A percentile compares a stretch with the other conserved stretches of the same genome.
Conservation (phyloP, 2,888 invertebrate genomes). For the Macropis europaea region DNA sequence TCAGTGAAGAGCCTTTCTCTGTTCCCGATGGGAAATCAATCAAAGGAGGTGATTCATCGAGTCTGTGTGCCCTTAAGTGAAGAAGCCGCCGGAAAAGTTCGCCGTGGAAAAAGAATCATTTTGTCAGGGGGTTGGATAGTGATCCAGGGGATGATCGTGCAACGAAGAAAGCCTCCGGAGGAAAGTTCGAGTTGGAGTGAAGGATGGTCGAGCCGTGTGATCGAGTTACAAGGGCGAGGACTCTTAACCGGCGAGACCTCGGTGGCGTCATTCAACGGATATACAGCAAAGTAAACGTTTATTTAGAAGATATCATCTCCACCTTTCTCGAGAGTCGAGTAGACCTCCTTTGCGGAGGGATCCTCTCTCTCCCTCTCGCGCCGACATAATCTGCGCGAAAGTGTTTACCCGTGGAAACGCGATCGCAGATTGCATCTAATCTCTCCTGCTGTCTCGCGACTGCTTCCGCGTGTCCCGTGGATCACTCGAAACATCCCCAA, state of each 20-base stretch:
- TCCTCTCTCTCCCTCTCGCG: slow-evolving; percentile 35
- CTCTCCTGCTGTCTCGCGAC: slow-evolving; percentile 44
- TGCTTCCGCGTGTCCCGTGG: slow-evolving; percentile 1
- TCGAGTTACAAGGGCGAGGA: slow-evolving; percentile 57
- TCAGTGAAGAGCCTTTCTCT: not conserved
- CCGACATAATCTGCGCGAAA: slow-evolving; percentile 67
- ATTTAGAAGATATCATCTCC: slow-evolving; percentile 75
- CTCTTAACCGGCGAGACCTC: slow-evolving; percentile 53
- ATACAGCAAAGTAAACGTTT: slow-evolving; percentile 72
- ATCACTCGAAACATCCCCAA: not conserved
- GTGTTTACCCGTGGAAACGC: slow-evolving; percentile 69
- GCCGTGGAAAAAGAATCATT: slow-evolving; percentile 23
- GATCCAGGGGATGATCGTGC: slow-evolving; percentile 30
- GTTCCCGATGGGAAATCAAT: slow-evolving; percentile 6
- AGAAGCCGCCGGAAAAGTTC: too few species aligned
- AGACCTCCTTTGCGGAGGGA: slow-evolving; percentile 26
- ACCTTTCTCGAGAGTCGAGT: slow-evolving; percentile 54
- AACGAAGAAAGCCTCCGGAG: slow-evolving; percentile 12
- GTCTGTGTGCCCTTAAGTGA: not conserved
- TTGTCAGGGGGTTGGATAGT: slow-evolving; percentile 1
- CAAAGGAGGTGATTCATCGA: not conserved
- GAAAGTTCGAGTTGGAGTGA: slow-evolving; percentile 26
- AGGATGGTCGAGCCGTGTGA: slow-evolving; percentile 40
- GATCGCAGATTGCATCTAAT: slow-evolving; percentile 72
- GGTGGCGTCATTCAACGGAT: slow-evolving; percentile 52